These are phyloP conservation scores for Ammodytes dubius DNA, from an alignment of 2,113 vertebrate species.

Conservation along the genomic window DNA sequence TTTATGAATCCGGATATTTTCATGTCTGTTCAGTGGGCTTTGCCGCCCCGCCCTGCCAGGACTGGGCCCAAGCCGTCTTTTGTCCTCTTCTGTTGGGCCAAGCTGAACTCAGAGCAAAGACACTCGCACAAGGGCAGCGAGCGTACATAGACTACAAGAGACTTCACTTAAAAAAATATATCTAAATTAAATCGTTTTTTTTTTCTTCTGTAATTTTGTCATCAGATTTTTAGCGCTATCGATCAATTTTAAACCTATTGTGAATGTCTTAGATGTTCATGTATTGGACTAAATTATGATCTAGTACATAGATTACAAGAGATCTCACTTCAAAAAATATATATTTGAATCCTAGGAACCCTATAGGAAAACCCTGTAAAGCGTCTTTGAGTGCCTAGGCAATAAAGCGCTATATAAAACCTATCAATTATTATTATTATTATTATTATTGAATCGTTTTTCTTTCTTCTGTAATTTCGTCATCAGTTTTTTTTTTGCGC, in stretches of 20 bases:
- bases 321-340: too few species aligned
- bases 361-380: too few species aligned
- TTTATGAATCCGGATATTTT: slow-evolving; percentile 83
- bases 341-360: too few species aligned
- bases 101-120: slow-evolving; percentile 84
- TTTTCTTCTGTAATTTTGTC: background rate
- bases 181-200: background rate
- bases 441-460: background rate
- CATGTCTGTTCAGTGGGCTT: slow-evolving; percentile 83
- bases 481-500: slow-evolving; percentile 2
- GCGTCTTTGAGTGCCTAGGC: too few species aligned
- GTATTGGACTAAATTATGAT: background rate
- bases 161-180: background rate
- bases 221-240: background rate
- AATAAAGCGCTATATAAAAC: too few species aligned
- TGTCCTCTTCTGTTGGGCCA: slow-evolving; percentile 83
- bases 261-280: slow-evolving; percentile 54
- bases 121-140: slow-evolving; percentile 72
- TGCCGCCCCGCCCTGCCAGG: slow-evolving; percentile 81
- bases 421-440: too few species aligned
- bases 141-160: slow-evolving; percentile 65
- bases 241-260: slow-evolving; percentile 1
- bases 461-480: background rate
- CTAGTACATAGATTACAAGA: too few species aligned
- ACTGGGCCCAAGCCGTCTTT: slow-evolving; percentile 82